Evolutionary conservation across 2,797 vertebrate genomes (phyloP).

Genomic region (Semotilus atromaculatus): DNA sequence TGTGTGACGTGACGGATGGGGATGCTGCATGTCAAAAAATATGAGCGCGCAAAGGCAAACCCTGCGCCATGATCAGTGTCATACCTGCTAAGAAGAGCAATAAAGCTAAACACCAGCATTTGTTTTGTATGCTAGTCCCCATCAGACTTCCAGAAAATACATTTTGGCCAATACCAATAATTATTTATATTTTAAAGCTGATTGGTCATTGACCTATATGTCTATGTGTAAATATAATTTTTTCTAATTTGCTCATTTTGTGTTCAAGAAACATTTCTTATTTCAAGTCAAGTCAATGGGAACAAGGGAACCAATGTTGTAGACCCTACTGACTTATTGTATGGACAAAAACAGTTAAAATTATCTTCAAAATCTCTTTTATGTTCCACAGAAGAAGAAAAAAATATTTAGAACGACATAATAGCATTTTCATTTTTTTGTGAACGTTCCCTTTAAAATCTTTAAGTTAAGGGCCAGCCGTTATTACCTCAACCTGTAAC

Average conservation of each 20-base stretch:
- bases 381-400: neutral
- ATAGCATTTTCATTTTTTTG: neutral
- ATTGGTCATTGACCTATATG: too few relatives aligned
- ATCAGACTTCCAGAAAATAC: neutral
- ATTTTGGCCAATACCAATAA: neutral
- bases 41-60: neutral
- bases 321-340: neutral
- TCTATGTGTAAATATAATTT: too few relatives aligned
- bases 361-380: neutral
- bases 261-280: too few relatives aligned
- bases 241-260: too few relatives aligned
- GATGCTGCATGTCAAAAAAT: conserved; percentile 16
- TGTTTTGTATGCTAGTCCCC: neutral
- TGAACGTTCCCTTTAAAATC: neutral
- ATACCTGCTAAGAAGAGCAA: neutral
- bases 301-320: neutral
- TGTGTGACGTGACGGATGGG: conserved; percentile 21
- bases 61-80: neutral
- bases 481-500: conserved; percentile 42
- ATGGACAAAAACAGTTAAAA: neutral
- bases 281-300: neutral
- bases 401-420: neutral
- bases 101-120: neutral
- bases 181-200: neutral
- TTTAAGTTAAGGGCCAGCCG: neutral